phyloP scores from a whole-genome alignment of 2,888 invertebrate genomes.

The Abscondita cerata region DNA sequence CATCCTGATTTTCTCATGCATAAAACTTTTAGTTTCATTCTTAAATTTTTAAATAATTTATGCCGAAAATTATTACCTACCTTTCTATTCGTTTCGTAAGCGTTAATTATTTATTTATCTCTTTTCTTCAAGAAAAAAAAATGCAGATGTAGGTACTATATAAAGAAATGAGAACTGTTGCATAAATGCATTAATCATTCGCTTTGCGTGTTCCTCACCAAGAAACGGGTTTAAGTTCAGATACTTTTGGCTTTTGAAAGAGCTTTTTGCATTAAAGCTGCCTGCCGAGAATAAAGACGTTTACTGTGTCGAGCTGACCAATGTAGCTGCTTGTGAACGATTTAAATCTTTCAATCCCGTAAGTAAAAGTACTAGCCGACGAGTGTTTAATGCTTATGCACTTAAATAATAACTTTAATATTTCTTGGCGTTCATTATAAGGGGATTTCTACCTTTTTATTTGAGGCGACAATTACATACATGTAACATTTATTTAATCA shows the following conservation, averaged over 20 bases:
- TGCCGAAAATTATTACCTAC: not conserved
- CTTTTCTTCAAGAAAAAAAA: no score
- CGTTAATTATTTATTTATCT: not conserved
- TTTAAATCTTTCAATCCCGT: slow-evolving; percentile 53
- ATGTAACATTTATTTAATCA: no score
- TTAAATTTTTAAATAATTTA: no score
- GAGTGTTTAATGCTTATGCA: slow-evolving; percentile 39
- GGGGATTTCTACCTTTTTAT: no score
- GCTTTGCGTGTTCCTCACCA: slow-evolving; percentile 45
- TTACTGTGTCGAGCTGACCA: slow-evolving; percentile 53
- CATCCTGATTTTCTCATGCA: slow-evolving; percentile 17
- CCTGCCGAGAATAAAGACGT: slow-evolving; percentile 57
- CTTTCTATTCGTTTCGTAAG: not conserved
- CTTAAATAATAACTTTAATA: slow-evolving; percentile 17
- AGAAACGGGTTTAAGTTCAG: slow-evolving; percentile 55
- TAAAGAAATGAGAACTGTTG: slow-evolving; percentile 56
- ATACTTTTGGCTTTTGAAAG: slow-evolving; percentile 52
- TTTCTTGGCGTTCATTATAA: no score
- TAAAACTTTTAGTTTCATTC: not conserved
- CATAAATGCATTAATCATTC: slow-evolving; percentile 57
- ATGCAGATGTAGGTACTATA: no score
- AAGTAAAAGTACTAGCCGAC: slow-evolving; percentile 47
- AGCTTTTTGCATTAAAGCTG: slow-evolving; percentile 54
- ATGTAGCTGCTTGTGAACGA: slow-evolving; percentile 50
- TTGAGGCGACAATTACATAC: no score